phyloP scores from a whole-genome alignment of 2,797 vertebrate species.

The Tragelaphus eurycerus region DNA sequence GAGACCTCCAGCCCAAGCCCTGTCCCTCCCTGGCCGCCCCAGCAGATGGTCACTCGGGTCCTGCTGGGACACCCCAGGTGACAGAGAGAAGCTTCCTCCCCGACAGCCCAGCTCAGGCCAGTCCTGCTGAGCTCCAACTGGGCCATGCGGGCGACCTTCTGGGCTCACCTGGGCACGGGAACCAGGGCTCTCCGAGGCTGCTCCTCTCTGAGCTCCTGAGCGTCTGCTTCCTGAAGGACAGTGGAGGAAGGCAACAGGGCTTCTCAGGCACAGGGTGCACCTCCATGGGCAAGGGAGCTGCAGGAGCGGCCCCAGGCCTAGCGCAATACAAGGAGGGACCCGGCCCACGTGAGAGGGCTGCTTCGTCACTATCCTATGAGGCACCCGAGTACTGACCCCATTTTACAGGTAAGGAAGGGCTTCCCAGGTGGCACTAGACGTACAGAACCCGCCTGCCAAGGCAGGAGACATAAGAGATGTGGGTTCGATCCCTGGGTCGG shows the following conservation, averaged over 20 bases:
- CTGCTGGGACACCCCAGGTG: neutral
- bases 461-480: neutral
- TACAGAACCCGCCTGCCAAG: neutral
- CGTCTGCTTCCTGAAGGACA: neutral
- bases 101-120: accelerated
- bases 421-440: neutral
- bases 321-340: neutral
- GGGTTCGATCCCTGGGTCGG: neutral
- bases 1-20: neutral
- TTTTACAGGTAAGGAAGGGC: neutral
- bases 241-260: accelerated
- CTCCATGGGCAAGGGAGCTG: accelerated
- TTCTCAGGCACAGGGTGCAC: neutral
- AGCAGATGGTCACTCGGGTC: neutral
- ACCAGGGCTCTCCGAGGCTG: neutral
- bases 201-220: too few relatives aligned
- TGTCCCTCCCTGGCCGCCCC: neutral
- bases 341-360: accelerated
- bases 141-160: neutral
- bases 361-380: neutral
- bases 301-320: neutral
- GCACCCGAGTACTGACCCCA: neutral
- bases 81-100: neutral
- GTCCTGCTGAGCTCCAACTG: neutral
- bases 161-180: too few relatives aligned